These are phyloP conservation scores for Trissolcus basalis DNA, from an alignment of 1,140 invertebrate genomes.

Conservation along the genomic window DNA sequence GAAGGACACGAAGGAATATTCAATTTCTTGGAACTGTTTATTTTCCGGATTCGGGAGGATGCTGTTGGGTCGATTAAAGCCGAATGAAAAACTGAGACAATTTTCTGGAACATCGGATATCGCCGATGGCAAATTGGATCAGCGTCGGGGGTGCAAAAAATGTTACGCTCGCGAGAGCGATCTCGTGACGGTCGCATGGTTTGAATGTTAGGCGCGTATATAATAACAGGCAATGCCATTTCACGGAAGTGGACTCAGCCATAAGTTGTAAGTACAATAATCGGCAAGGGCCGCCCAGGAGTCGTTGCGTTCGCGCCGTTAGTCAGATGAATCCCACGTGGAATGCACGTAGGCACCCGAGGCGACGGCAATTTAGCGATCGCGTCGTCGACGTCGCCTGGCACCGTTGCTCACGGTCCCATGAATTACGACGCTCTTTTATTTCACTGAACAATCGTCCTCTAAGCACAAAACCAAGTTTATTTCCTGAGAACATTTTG, in stretches of 20 bases:
- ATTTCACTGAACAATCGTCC: constrained; percentile 11
- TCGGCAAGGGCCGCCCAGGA: constrained; percentile 19
- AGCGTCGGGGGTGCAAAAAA: neutral
- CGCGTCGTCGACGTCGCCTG: constrained; percentile 16
- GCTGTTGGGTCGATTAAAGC: too few species aligned
- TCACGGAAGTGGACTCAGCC: constrained; percentile 3
- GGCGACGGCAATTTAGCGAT: constrained; percentile 49
- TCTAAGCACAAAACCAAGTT: too few species aligned
- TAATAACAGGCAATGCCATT: constrained; percentile 1
- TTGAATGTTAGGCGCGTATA: neutral
- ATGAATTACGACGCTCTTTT: constrained; percentile 44
- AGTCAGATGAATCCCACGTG: constrained; percentile 2
- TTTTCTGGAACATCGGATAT: too few species aligned
- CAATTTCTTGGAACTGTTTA: too few species aligned
- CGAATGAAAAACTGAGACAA: too few species aligned
- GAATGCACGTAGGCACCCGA: constrained; percentile 8
- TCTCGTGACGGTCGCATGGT: neutral
- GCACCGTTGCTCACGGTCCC: constrained; percentile 58
- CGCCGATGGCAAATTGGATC: too few species aligned
- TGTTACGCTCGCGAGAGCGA: too few species aligned
- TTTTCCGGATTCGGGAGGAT: too few species aligned
- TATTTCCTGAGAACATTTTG: too few species aligned
- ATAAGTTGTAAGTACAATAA: constrained; percentile 17
- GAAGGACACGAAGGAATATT: too few species aligned
- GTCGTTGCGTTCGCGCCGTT: constrained; percentile 20